Base-by-base conservation (phyloP, 23 tunicate species). In the Aplidium turbinatum region DNA sequence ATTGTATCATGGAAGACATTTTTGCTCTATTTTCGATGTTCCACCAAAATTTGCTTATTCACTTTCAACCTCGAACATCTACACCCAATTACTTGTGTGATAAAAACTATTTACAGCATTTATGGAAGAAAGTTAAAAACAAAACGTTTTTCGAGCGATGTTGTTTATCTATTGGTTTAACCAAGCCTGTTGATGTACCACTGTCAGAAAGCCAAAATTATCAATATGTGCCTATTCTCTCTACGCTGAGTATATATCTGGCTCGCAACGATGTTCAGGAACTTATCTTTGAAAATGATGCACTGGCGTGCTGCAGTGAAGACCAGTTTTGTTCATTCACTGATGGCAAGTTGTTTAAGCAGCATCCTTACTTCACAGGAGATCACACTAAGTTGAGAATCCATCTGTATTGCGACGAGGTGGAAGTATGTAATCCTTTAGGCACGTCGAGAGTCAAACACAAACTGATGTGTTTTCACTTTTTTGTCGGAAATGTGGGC, bases 401-500 rank as follows among this genome's bases (percentile, higher is more conserved):
- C 31, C 79, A 74, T 57, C 68, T 74, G 1, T 74, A 74, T 74
- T 74, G 33, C 38, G 79, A 74, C 38, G 79, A 74, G 54, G 21
- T 74, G 54, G 79, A 74, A 47, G 79, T 74, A 16, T 57, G 79
- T 31, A 74, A 74, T 21, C 79, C 79, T 1, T 25, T 74, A 25
- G 79, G 79, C 28, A 57, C 79, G 35, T 74, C 60, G 6, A 77
- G 63, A 48, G 28, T 29, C 11, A 77, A 62, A 31, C 36, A 77
- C 60, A 77, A 77, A 33, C 33, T 77, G 18, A 32, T 42, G 61
- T 77, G 72, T 47, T 77, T 61, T 46, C 63, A 61, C 46, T 77
- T 42, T 62, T 42, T 39, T 77, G 82, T 77, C 25, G 72, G 82
- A 30, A 77, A 77, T 30, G 47, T 77, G 46, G 82, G 82, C 33